Conservation (phyloP, 2,113 vertebrate genomes). For the Struthio camelus region DNA sequence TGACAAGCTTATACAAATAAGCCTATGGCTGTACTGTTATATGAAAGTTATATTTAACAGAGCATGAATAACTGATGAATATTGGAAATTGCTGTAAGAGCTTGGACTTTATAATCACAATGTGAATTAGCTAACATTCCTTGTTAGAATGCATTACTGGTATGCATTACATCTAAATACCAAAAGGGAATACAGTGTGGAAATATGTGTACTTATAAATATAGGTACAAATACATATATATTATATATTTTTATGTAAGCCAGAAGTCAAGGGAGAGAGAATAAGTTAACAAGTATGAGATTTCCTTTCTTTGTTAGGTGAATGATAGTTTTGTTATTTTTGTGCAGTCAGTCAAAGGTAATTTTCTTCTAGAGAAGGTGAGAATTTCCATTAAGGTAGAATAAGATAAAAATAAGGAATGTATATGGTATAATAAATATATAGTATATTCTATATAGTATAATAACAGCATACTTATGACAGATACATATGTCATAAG, state of each 20-base stretch:
- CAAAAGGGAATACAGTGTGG: background rate
- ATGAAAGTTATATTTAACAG: background rate
- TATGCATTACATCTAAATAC: background rate
- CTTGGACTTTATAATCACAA: background rate
- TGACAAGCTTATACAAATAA: background rate
- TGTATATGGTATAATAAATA: background rate
- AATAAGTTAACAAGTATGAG: fast-evolving
- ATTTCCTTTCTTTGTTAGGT: background rate
- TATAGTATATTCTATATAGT: background rate
- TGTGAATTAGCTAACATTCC: background rate
- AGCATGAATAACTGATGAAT: constrained; percentile 18
- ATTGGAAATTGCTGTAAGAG: background rate
- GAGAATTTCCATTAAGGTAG: background rate
- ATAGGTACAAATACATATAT: background rate
- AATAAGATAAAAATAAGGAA: background rate
- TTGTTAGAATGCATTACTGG: background rate
- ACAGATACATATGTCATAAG: background rate
- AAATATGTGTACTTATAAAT: background rate
- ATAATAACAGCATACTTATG: background rate
- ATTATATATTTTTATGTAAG: background rate
- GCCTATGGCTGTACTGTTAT: background rate
- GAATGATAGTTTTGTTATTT: background rate
- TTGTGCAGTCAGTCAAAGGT: background rate
- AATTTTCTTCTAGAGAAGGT: background rate
- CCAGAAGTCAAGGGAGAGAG: background rate